phyloP scores from a whole-genome alignment of 1,140 invertebrate species.

The Pogonomyrmex barbatus region DNA sequence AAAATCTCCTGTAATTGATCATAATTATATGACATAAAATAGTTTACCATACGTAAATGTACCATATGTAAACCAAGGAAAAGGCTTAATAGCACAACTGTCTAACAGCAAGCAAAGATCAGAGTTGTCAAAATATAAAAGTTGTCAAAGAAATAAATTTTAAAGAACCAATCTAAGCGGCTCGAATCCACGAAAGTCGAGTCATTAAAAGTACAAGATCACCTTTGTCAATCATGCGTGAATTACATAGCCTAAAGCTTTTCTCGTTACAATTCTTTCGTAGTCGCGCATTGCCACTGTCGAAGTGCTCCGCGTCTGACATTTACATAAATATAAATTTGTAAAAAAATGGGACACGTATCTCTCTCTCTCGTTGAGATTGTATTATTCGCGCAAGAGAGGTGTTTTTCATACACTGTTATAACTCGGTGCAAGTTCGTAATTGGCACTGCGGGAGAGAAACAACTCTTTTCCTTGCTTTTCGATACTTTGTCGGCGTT shows the following conservation, averaged over 20 bases:
- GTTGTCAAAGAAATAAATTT: background rate
- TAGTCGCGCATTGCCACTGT: background rate
- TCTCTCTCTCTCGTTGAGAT: background rate
- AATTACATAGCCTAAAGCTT: conserved; percentile 43
- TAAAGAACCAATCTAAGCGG: background rate
- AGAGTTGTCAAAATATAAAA: conserved; percentile 12
- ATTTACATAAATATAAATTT: background rate
- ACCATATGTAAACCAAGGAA: background rate
- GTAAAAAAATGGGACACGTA: background rate
- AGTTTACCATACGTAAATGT: background rate
- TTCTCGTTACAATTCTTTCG: conserved; percentile 12
- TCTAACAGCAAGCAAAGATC: background rate
- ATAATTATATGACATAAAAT: conserved; percentile 24
- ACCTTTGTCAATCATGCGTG: conserved; percentile 18
- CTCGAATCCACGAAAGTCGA: background rate
- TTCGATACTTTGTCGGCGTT: conserved; percentile 46
- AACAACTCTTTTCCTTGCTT: background rate
- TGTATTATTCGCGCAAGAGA: conserved; percentile 5
- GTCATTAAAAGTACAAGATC: conserved; percentile 19
- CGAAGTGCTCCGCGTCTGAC: background rate
- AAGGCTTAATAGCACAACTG: background rate
- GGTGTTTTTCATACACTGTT: background rate
- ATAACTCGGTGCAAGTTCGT: background rate
- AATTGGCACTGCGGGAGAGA: conserved; percentile 15
- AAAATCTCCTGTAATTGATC: conserved; percentile 17